phyloP scores from a whole-genome alignment of 2,113 vertebrate species.

The Otocyon megalotis region DNA sequence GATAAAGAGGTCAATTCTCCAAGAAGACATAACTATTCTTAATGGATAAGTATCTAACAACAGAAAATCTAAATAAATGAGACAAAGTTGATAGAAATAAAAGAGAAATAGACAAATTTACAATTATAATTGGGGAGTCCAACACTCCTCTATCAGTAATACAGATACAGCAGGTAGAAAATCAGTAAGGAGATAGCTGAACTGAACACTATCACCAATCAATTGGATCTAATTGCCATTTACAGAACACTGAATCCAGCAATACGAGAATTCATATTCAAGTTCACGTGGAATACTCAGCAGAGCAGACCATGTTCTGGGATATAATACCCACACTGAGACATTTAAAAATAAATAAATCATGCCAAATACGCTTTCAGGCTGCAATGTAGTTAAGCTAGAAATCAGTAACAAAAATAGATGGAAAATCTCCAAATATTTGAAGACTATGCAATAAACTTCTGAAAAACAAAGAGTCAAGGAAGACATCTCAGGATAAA shows the following conservation, averaged over 20 bases:
- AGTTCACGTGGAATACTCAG: not conserved
- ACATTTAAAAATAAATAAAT: not conserved
- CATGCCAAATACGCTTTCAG: not conserved
- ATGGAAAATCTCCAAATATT: not conserved
- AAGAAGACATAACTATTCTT: not conserved
- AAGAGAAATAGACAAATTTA: not conserved
- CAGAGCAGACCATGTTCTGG: not conserved
- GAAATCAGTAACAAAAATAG: not conserved
- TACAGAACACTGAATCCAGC: not conserved
- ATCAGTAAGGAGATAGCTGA: not conserved
- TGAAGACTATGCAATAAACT: not conserved
- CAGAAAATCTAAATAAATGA: not conserved
- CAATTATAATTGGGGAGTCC: not conserved
- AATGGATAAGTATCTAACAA: not conserved
- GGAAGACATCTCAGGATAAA: not conserved
- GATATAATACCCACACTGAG: not conserved
- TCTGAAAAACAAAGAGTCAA: not conserved
- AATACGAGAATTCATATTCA: not conserved
- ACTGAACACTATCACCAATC: not conserved
- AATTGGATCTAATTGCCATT: not conserved
- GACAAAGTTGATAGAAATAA: not conserved
- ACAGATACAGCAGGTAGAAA: not conserved
- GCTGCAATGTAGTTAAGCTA: not conserved
- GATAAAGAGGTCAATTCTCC: not conserved
- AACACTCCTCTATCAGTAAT: not conserved